Percentiles rank a stretch among this genome's conserved stretches.
Conservation (phyloP, 2,113 vertebrate species). For the Thomomys bottae region DNA sequence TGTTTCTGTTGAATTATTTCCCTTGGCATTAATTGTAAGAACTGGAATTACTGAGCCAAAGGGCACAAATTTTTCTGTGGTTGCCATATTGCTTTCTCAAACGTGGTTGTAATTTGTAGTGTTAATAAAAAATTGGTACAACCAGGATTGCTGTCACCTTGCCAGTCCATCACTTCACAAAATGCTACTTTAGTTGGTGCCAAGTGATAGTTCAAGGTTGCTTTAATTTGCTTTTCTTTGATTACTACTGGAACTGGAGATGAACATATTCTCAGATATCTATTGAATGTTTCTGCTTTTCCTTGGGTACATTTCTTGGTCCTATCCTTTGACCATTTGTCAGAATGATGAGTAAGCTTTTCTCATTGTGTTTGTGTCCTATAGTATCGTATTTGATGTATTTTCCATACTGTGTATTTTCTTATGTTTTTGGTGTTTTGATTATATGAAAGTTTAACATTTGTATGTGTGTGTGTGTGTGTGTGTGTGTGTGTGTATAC, state of each 20-base stretch:
- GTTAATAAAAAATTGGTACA: not conserved
- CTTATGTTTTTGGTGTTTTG: constrained; percentile 35
- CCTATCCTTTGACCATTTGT: constrained; percentile 17
- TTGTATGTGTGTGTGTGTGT: not conserved
- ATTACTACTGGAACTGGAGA: not conserved
- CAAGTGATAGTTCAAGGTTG: constrained; percentile 54
- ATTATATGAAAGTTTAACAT: constrained; percentile 39
- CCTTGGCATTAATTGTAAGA: constrained; percentile 38
- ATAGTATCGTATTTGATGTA: constrained; percentile 26
- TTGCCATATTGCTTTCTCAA: constrained; percentile 19
- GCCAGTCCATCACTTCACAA: constrained; percentile 23
- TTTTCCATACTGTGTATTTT: constrained; percentile 35
- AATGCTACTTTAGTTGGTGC: constrained; percentile 43
- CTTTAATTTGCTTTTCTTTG: constrained; percentile 56
- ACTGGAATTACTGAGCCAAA: constrained; percentile 42
- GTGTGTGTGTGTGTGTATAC: not conserved
- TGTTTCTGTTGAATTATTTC: constrained; percentile 38
- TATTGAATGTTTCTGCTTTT: constrained; percentile 51
- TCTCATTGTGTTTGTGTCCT: constrained; percentile 36
- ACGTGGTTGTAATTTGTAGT: not conserved
- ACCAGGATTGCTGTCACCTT: not conserved
- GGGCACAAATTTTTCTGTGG: not conserved
- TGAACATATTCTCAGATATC: constrained; percentile 40
- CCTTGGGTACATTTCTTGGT: constrained; percentile 8
- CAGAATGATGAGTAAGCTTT: constrained; percentile 36